Percentiles rank a stretch among this genome's conserved stretches.
Conservation (phyloP, 2,113 vertebrate species). For the Dasyprocta punctata region DNA sequence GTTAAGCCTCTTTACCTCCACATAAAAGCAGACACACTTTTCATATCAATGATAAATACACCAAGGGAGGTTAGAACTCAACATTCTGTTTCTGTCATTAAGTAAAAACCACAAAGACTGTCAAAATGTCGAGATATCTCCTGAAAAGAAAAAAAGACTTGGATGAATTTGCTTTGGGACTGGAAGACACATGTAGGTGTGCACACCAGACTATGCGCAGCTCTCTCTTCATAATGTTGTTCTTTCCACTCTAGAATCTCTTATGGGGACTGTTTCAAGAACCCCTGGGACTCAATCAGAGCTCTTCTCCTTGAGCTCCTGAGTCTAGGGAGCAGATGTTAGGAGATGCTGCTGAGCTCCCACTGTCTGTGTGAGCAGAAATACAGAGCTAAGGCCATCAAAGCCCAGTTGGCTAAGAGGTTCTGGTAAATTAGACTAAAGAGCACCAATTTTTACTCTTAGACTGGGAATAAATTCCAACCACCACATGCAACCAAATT, state of each 20-base stretch:
- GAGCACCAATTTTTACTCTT: neutral
- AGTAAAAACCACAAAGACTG: neutral
- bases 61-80: neutral
- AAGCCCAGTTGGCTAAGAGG: neutral
- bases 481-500: neutral
- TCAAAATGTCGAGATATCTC: slow-evolving; percentile 18
- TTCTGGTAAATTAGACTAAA: neutral
- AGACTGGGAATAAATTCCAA: slow-evolving; percentile 25
- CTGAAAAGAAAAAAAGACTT: slow-evolving; percentile 44
- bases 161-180: neutral
- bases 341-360: neutral
- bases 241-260: neutral
- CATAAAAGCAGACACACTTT: neutral
- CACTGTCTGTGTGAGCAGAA: neutral
- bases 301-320: neutral
- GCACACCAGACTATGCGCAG: neutral
- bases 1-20: neutral
- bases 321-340: neutral
- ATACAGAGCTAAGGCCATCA: neutral
- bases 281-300: neutral
- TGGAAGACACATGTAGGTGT: neutral
- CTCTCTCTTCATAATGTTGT: neutral
- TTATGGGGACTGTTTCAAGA: neutral
- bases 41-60: neutral
- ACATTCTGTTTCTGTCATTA: neutral